A percentile compares a stretch with the other conserved stretches of the same genome.
phyloP scores from a whole-genome alignment of 2,113 vertebrate genomes.

The Toxostoma redivivum region DNA sequence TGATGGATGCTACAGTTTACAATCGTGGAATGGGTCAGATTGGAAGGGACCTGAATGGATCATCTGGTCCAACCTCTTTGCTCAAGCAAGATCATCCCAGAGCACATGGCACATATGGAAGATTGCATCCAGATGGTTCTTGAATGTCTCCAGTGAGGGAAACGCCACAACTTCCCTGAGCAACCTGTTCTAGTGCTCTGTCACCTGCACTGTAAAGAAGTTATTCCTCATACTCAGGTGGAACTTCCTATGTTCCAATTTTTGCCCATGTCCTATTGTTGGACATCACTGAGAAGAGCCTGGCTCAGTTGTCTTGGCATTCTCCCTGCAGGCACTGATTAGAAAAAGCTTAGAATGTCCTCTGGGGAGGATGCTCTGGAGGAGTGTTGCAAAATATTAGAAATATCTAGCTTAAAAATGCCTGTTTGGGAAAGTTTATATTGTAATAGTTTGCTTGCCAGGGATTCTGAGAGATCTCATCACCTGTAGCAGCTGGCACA shows the following conservation, averaged over 20 bases:
- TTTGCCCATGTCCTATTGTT: not conserved
- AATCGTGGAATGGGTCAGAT: fast-evolving
- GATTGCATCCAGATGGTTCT: too few species aligned
- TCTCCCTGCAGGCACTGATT: not conserved
- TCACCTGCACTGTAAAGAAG: not conserved
- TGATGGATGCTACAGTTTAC: not conserved
- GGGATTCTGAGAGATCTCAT: not conserved
- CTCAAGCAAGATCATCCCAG: not conserved
- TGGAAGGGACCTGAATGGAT: not conserved
- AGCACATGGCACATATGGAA: not conserved
- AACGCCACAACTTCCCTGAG: not conserved
- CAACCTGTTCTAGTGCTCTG: fast-evolving
- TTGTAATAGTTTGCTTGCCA: not conserved
- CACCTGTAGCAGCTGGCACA: not conserved
- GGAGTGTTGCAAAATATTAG: not conserved
- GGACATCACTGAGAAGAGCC: not conserved
- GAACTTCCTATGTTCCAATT: not conserved
- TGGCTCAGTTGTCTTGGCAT: not conserved
- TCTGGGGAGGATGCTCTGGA: too few species aligned
- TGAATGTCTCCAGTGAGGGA: not conserved
- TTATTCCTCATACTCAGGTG: not conserved
- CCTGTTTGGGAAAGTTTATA: not conserved
- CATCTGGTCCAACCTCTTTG: not conserved
- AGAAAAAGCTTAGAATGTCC: not conserved
- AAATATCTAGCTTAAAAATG: not conserved